These are phyloP conservation scores for Gymnoscopelus braueri DNA, from an alignment of 2,797 vertebrate genomes.

Conservation along the genomic window DNA sequence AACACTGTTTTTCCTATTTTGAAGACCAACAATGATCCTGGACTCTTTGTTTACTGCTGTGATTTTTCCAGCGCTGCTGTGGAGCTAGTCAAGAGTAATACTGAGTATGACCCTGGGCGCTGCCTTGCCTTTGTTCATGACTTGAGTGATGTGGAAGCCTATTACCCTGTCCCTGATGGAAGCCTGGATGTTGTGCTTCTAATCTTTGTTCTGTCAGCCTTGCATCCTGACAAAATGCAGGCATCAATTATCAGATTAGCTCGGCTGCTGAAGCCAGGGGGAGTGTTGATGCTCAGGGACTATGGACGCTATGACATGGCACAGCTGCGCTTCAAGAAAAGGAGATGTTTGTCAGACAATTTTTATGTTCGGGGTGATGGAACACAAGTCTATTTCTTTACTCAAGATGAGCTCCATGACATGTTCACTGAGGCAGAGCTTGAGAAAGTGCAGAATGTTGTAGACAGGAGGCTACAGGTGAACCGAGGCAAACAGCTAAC, in stretches of 20 bases:
- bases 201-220: conserved; percentile 95
- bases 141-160: conserved; percentile 83
- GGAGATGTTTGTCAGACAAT: conserved; percentile 94
- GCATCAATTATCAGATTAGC: conserved; percentile 83
- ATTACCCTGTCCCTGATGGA: conserved; percentile 86
- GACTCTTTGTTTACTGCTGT: conserved; percentile 95
- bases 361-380: conserved; percentile 99
- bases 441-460: conserved; percentile 93
- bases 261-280: conserved; percentile 89
- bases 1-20: conserved; percentile 98
- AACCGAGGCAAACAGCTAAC: conserved; percentile 96
- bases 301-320: conserved; percentile 97
- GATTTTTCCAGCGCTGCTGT: conserved; percentile 94
- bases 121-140: conserved; percentile 95
- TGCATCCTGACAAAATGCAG: conserved; percentile 94
- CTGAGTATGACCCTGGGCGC: conserved; percentile 87
- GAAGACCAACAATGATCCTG: conserved; percentile 94
- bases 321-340: conserved; percentile 98
- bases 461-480: conserved; percentile 93
- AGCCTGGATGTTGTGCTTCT: conserved; percentile 91
- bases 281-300: conserved; percentile 92
- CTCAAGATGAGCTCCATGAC: conserved; percentile 91
- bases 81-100: conserved; percentile 90
- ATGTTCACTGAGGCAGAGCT: conserved; percentile 88
- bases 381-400: conserved; percentile 98